Conservation (phyloP, 1,140 invertebrate genomes). For the Solenopsis fugax region DNA sequence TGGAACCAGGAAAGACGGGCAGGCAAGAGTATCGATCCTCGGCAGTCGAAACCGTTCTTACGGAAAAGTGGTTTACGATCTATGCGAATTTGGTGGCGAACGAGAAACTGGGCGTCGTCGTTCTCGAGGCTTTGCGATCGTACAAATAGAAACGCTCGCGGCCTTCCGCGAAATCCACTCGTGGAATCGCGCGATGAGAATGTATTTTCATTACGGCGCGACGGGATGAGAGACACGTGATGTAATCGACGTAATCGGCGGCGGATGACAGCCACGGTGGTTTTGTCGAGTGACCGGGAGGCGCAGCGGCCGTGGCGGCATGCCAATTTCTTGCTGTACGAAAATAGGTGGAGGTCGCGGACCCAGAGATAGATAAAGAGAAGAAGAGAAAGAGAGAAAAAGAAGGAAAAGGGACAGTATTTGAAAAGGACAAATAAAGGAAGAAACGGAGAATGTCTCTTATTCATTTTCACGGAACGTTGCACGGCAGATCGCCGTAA, state of each 20-base stretch:
- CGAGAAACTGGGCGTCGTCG: neutral
- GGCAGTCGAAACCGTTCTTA: conserved; percentile 33
- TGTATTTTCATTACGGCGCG: conserved; percentile 56
- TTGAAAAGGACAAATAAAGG: neutral
- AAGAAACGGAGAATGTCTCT: conserved; percentile 41
- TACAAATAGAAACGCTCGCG: conserved; percentile 48
- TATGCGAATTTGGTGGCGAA: conserved; percentile 1
- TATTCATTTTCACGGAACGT: conserved; percentile 53
- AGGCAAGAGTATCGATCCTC: conserved; percentile 37
- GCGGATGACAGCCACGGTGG: conserved; percentile 70
- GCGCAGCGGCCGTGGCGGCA: conserved; percentile 73
- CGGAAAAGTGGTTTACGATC: conserved; percentile 50
- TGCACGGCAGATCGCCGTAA: conserved; percentile 66
- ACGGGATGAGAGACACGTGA: conserved; percentile 47
- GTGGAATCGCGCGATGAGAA: conserved; percentile 18
- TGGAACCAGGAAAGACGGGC: conserved; percentile 25
- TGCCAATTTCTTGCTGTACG: conserved; percentile 82
- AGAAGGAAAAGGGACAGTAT: neutral
- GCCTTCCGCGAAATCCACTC: conserved; percentile 8
- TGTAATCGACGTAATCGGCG: conserved; percentile 78
- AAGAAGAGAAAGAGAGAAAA: conserved; percentile 1
- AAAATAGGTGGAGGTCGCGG: conserved; percentile 83
- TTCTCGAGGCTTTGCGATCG: conserved; percentile 18
- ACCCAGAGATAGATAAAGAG: conserved; percentile 57
- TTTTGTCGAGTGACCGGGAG: conserved; percentile 71